Conservation (phyloP, 2,888 invertebrate genomes). For the Galerucella pusilla region DNA sequence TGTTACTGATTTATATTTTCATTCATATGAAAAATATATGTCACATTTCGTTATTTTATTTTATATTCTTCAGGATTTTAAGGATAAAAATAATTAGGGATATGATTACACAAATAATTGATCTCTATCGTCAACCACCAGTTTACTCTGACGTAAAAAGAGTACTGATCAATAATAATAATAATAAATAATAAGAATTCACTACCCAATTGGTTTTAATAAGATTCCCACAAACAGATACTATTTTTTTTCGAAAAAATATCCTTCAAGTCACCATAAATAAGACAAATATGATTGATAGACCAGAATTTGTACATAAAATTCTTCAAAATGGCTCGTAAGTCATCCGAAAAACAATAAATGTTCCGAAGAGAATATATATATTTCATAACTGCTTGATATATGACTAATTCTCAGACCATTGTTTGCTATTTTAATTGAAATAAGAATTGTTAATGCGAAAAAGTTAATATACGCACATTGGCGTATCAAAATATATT, state of each 20-base stretch:
- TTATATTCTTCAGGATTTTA: not conserved
- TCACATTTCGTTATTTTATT: slow-evolving; percentile 3
- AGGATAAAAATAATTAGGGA: too few species aligned
- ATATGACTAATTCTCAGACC: slow-evolving; percentile 40
- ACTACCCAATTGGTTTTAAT: not conserved
- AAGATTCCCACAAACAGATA: not conserved
- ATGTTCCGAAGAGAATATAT: slow-evolving; percentile 24
- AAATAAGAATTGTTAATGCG: slow-evolving; percentile 39
- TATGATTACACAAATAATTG: too few species aligned
- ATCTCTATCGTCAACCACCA: too few species aligned
- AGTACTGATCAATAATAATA: too few species aligned
- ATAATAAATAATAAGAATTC: not conserved
- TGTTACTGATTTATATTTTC: slow-evolving; percentile 5
- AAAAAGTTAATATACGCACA: slow-evolving; percentile 11
- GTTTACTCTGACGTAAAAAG: too few species aligned
- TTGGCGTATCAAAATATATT: too few species aligned
- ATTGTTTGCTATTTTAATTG: slow-evolving; percentile 41
- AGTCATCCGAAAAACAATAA: slow-evolving; percentile 31
- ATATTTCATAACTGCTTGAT: slow-evolving; percentile 39
- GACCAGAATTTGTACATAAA: slow-evolving; percentile 28
- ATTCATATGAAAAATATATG: slow-evolving; percentile 13
- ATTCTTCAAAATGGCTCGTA: slow-evolving; percentile 20
- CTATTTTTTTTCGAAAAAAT: not conserved
- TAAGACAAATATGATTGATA: slow-evolving; percentile 28
- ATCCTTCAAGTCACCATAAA: slow-evolving; percentile 18